Evolutionary conservation across 2,888 invertebrate genomes (phyloP).

Genomic region (Oscheius sp.): DNA sequence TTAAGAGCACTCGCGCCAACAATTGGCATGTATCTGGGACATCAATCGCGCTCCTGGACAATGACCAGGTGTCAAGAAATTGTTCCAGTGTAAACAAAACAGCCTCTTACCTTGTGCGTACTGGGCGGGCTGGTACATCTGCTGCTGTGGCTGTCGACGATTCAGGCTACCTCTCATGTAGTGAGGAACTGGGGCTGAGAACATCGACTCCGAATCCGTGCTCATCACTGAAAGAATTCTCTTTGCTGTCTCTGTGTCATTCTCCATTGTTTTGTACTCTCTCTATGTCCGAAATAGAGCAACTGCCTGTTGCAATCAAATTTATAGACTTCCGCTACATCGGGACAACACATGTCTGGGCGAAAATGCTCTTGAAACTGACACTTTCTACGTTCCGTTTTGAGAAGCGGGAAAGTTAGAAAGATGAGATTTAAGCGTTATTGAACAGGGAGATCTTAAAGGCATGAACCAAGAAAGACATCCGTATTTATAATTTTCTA

Average conservation of each 20-base stretch:
- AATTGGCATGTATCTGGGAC: constrained; percentile 33
- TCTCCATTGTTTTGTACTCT: background rate
- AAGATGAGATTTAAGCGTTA: background rate
- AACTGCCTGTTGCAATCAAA: background rate
- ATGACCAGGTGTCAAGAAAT: constrained; percentile 25
- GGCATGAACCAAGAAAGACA: no score
- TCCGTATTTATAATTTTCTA: no score
- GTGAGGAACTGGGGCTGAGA: constrained; percentile 48
- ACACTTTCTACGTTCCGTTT: background rate
- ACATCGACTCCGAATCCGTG: constrained; percentile 64
- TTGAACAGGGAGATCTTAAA: no score
- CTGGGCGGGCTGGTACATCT: constrained; percentile 45
- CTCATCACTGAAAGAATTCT: constrained; percentile 54
- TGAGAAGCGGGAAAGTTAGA: background rate
- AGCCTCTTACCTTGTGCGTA: constrained; percentile 3
- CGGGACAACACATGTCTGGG: no score
- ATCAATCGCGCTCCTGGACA: constrained; percentile 29
- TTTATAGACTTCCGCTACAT: background rate
- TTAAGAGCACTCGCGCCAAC: constrained; percentile 22
- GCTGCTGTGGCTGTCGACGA: constrained; percentile 45
- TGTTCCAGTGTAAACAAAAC: constrained; percentile 26
- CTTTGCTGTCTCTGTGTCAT: background rate
- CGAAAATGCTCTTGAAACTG: background rate
- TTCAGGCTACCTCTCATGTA: constrained; percentile 52
- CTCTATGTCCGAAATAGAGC: background rate